A percentile compares a stretch with the other conserved stretches of the same genome.
Evolutionary conservation across 2,888 invertebrate genomes (phyloP).

Genomic region (Chrysomela aeneicollis): DNA sequence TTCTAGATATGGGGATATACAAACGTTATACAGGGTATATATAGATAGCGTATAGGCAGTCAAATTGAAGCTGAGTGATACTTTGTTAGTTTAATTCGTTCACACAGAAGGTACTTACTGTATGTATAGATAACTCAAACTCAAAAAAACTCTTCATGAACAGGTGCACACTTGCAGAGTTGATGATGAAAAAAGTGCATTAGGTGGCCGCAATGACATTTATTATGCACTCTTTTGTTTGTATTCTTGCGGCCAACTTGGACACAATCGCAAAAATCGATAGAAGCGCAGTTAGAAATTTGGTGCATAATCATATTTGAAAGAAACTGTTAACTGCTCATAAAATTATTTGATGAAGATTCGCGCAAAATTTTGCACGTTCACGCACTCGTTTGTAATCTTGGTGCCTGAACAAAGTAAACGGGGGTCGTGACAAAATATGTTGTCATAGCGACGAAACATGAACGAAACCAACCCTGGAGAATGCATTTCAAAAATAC

Average conservation of each 20-base stretch:
- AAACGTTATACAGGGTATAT: too few relatives aligned
- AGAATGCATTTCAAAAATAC: too few relatives aligned
- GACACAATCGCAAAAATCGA: constrained; percentile 17
- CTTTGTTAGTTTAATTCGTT: too few relatives aligned
- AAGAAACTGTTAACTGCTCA: background rate
- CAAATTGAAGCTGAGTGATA: too few relatives aligned
- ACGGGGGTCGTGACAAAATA: background rate
- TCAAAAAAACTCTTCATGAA: background rate
- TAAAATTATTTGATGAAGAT: background rate
- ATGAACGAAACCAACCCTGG: background rate
- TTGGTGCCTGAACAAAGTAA: background rate
- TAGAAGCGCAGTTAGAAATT: background rate
- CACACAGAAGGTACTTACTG: background rate
- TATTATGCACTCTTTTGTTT: constrained; percentile 27
- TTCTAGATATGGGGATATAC: too few relatives aligned
- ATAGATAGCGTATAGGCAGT: too few relatives aligned
- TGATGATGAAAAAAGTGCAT: constrained; percentile 9
- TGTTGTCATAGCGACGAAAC: background rate
- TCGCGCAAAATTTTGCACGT: background rate
- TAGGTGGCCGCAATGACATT: background rate
- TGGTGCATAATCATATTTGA: constrained; percentile 4
- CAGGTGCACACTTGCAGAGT: constrained; percentile 6
- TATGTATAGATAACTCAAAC: too few relatives aligned
- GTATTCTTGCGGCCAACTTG: constrained; percentile 18
- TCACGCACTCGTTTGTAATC: too few relatives aligned